Conservation (phyloP, 2,113 vertebrate species). For the Prionailurus bengalensis region DNA sequence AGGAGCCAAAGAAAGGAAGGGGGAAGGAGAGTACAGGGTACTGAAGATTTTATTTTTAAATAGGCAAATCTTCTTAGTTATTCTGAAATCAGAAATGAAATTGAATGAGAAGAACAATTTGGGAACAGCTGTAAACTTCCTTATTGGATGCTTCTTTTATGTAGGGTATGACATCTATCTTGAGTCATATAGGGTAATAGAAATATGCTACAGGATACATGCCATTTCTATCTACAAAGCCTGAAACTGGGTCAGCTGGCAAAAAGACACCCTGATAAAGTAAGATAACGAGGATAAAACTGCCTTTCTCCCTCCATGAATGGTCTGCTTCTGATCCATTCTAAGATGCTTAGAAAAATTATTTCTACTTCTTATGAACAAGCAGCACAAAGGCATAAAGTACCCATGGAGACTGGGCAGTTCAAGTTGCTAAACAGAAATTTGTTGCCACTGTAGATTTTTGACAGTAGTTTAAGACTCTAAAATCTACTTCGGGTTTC, state of each 20-base stretch:
- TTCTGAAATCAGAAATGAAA: conserved; percentile 20
- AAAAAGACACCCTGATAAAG: neutral
- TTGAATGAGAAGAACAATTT: neutral
- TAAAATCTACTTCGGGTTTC: neutral
- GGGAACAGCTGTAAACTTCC: neutral
- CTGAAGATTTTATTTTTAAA: neutral
- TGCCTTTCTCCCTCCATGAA: neutral
- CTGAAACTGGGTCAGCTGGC: neutral
- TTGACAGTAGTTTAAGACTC: neutral
- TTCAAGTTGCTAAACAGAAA: neutral
- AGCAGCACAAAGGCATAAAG: neutral
- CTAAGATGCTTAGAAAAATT: neutral
- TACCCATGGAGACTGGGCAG: neutral
- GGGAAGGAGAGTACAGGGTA: neutral
- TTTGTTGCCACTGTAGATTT: neutral
- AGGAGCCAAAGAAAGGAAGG: neutral
- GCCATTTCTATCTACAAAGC: neutral
- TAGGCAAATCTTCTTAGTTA: neutral
- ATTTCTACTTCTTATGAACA: neutral
- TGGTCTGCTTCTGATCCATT: neutral
- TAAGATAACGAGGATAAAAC: neutral
- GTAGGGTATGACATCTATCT: neutral
- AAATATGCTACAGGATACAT: neutral
- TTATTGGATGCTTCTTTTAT: neutral
- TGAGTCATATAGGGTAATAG: neutral